Evolutionary conservation across 2,888 invertebrate species (phyloP).

Genomic region (Drosophila longiperda): DNA sequence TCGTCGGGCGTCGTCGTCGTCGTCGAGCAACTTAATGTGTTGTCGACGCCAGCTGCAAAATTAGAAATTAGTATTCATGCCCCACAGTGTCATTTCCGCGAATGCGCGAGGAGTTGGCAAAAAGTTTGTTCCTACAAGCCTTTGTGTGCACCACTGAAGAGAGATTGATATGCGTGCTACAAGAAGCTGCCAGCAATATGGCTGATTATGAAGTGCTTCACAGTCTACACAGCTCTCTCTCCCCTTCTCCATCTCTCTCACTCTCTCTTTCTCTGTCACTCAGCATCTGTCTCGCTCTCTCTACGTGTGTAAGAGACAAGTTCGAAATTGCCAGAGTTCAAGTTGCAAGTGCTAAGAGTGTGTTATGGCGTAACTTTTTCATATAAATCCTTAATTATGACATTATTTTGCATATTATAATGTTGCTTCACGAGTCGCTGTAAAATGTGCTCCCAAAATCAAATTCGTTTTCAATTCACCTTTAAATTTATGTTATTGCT

Average conservation of each 20-base stretch:
- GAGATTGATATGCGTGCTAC: constrained; percentile 61
- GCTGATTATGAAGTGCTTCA: constrained; percentile 67
- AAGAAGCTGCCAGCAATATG: constrained; percentile 60
- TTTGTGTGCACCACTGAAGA: constrained; percentile 44
- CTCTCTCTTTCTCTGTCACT: not conserved
- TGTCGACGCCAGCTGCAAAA: constrained; percentile 75
- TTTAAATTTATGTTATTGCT: too few relatives aligned
- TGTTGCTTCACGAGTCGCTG: constrained; percentile 22
- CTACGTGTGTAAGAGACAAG: constrained; percentile 43
- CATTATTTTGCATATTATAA: constrained; percentile 83
- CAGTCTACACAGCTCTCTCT: constrained; percentile 18
- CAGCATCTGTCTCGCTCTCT: not conserved
- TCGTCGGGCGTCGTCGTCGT: constrained; percentile 26
- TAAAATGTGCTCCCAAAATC: constrained; percentile 18
- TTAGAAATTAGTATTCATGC: constrained; percentile 84
- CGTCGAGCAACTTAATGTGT: constrained; percentile 69
- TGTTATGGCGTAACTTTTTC: constrained; percentile 72
- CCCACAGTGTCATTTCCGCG: constrained; percentile 83
- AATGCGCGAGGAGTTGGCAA: constrained; percentile 66
- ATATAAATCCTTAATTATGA: constrained; percentile 83
- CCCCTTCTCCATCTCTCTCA: not conserved
- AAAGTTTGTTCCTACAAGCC: constrained; percentile 54
- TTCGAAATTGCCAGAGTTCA: constrained; percentile 69
- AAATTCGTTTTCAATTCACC: not conserved
- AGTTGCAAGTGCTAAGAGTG: constrained; percentile 62